phyloP scores from a whole-genome alignment of 2,113 vertebrate species.

The Pimephales promelas region DNA sequence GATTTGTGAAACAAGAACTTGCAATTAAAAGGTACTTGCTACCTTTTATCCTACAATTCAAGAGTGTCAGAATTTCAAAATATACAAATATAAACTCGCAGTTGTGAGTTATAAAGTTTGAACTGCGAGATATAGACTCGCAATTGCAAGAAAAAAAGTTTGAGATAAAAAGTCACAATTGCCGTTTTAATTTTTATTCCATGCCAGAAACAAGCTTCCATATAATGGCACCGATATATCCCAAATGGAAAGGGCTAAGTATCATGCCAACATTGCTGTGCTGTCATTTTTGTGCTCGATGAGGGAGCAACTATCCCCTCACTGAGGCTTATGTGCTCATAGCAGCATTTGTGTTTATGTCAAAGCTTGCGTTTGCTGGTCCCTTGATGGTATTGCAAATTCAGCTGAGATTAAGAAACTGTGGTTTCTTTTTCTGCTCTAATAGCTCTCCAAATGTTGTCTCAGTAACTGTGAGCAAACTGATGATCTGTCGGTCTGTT shows the following conservation, averaged over 20 bases:
- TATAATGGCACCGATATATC: background rate
- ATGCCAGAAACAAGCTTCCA: too few species aligned
- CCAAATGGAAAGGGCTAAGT: background rate
- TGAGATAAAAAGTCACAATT: too few species aligned
- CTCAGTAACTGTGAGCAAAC: constrained; percentile 26
- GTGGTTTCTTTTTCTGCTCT: constrained; percentile 5
- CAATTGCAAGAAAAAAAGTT: too few species aligned
- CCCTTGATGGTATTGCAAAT: constrained; percentile 1
- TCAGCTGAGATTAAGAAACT: constrained; percentile 16
- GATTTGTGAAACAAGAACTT: too few species aligned
- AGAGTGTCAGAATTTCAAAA: too few species aligned
- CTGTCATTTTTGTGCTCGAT: constrained; percentile 15
- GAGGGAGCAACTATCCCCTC: constrained; percentile 14
- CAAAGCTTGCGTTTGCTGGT: background rate
- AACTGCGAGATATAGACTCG: too few species aligned
- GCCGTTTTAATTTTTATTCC: too few species aligned
- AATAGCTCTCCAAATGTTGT: constrained; percentile 40
- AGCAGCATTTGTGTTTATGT: constrained; percentile 17
- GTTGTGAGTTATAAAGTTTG: too few species aligned
- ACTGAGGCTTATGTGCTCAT: constrained; percentile 1
- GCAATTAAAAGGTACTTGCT: too few species aligned
- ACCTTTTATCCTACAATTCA: too few species aligned
- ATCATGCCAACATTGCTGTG: background rate
- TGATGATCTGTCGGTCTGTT: constrained; percentile 27
- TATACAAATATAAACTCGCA: too few species aligned